Conservation (phyloP, 2,797 vertebrate species). For the Streptopelia turtur region DNA sequence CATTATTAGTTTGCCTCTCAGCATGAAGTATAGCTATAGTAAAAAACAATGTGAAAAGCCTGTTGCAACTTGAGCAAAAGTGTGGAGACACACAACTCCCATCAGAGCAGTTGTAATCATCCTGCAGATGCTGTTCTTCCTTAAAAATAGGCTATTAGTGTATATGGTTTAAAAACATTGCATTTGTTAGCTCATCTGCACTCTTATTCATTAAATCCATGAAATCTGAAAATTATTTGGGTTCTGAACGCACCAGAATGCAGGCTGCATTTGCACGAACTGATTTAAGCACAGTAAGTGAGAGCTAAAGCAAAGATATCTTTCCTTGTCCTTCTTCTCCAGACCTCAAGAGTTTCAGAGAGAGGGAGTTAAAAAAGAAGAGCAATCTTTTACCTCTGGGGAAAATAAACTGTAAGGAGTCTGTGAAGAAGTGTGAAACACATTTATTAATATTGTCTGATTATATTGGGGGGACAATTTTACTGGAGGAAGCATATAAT, state of each 20-base stretch:
- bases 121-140: neutral
- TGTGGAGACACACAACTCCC: neutral
- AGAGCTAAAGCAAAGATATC: neutral
- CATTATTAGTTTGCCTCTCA: conserved; percentile 18
- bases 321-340: neutral
- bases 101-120: neutral
- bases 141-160: neutral
- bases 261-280: neutral
- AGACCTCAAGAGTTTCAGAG: neutral
- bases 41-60: conserved; percentile 11
- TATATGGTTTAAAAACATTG: neutral
- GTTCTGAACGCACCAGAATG: neutral
- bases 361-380: neutral
- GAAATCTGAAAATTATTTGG: neutral
- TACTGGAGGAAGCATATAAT: neutral
- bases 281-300: neutral
- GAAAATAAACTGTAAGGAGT: neutral
- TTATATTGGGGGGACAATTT: neutral
- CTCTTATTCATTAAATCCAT: neutral
- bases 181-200: conserved; percentile 8
- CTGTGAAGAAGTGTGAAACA: neutral
- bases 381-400: neutral
- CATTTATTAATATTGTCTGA: neutral
- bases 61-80: neutral
- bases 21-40: neutral